Conservation (phyloP, 2,888 invertebrate species). For the Patella ulyssiponensis region DNA sequence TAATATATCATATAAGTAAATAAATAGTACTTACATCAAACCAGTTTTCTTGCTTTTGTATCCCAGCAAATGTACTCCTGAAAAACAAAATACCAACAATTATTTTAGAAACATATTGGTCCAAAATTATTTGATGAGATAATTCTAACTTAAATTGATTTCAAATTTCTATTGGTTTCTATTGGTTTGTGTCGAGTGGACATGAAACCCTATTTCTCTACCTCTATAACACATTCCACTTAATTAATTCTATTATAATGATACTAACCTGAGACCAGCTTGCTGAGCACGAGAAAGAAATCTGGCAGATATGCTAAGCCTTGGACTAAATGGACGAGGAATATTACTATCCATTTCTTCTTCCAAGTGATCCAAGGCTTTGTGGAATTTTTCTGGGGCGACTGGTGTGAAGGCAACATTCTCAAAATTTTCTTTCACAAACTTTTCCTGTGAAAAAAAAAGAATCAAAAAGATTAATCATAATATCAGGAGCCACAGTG, state of each 20-base stretch:
- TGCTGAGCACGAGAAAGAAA: conserved; percentile 60
- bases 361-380: conserved; percentile 56
- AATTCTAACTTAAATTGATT: too few species aligned
- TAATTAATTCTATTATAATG: background rate
- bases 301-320: conserved; percentile 62
- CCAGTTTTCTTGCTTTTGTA: conserved; percentile 61
- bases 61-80: conserved; percentile 45
- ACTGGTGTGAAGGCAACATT: conserved; percentile 60
- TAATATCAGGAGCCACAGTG: background rate
- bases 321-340: conserved; percentile 45
- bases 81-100: conserved; percentile 23
- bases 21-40: conserved; percentile 59
- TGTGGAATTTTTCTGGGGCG: conserved; percentile 56
- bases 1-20: background rate
- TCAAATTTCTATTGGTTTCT: too few species aligned
- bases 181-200: too few species aligned
- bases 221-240: too few species aligned
- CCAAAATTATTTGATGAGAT: too few species aligned
- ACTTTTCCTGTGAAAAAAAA: conserved; percentile 53
- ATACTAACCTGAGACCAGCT: conserved; percentile 42
- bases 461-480: background rate
- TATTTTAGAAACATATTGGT: too few species aligned
- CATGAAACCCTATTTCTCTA: too few species aligned
- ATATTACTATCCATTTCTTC: conserved; percentile 43
- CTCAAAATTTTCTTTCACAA: conserved; percentile 64